phyloP scores from a whole-genome alignment of 2,797 vertebrate genomes.

The Rhinella marina region DNA sequence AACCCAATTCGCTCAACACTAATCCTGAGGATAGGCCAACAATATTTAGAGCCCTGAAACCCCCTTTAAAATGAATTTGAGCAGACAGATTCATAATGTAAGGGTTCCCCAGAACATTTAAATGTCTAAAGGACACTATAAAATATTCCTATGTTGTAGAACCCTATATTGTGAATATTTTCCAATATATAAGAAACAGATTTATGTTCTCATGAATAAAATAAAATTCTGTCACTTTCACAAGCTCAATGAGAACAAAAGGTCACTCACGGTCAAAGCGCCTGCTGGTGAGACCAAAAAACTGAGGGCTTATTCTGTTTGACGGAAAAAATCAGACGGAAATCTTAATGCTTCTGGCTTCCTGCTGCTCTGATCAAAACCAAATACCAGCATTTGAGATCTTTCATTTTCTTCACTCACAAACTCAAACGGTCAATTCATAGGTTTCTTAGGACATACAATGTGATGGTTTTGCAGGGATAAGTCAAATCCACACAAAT shows the following conservation, averaged over 20 bases:
- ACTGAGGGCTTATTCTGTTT: conserved; percentile 48
- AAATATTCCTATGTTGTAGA: not conserved
- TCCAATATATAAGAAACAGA: not conserved
- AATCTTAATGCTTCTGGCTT: conserved; percentile 51
- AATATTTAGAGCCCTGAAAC: too few relatives aligned
- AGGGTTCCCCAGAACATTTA: not conserved
- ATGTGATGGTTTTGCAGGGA: not conserved
- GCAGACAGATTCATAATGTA: not conserved
- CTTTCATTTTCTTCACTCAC: conserved; percentile 21
- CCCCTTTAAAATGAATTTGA: not conserved
- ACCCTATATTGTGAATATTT: not conserved
- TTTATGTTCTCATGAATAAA: conserved; percentile 32
- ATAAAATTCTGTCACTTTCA: conserved; percentile 36
- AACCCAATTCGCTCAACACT: too few relatives aligned
- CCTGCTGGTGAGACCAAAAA: conserved; percentile 39
- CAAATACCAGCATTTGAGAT: conserved; percentile 43
- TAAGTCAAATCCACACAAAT: conserved; percentile 11
- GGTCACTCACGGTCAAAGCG: conserved; percentile 40
- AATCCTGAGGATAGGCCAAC: too few relatives aligned
- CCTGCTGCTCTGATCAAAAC: conserved; percentile 53
- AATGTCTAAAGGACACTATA: not conserved
- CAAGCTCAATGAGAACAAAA: conserved; percentile 40
- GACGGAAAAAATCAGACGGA: conserved; percentile 56
- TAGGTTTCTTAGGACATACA: not conserved
- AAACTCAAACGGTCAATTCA: conserved; percentile 30